Conservation (phyloP, 1,140 invertebrate genomes). For the Trigoniulus corallinus region DNA sequence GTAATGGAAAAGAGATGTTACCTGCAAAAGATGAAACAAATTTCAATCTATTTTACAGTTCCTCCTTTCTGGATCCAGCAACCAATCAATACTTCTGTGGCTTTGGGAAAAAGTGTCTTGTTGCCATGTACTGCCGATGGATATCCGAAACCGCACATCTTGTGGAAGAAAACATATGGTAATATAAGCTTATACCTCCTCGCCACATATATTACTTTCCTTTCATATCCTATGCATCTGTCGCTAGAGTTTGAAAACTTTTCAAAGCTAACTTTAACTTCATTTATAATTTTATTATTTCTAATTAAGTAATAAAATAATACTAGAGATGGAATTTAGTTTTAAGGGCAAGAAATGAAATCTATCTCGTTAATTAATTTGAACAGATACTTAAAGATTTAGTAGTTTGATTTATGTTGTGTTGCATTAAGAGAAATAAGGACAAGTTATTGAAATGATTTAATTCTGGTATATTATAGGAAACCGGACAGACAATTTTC, state of each 20-base stretch:
- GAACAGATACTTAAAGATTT: no score
- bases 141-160: constrained; percentile 27
- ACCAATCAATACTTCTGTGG: constrained; percentile 32
- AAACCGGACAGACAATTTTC: neutral
- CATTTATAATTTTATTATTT: no score
- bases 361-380: no score
- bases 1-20: constrained; percentile 3
- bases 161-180: constrained; percentile 28
- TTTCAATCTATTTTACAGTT: constrained; percentile 30
- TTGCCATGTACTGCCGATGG: constrained; percentile 38
- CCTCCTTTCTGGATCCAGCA: constrained; percentile 38
- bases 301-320: no score
- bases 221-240: neutral
- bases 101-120: constrained; percentile 25
- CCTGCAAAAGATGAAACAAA: no score
- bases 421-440: no score
- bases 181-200: neutral
- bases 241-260: no score
- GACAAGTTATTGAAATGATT: no score
- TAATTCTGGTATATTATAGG: neutral
- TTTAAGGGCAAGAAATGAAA: no score
- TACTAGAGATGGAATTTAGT: no score
- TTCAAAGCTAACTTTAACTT: no score
- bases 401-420: no score
- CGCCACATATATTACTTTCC: neutral